Evolutionary conservation across 2,888 invertebrate species (phyloP).

Genomic region (Notodonta dromedarius): DNA sequence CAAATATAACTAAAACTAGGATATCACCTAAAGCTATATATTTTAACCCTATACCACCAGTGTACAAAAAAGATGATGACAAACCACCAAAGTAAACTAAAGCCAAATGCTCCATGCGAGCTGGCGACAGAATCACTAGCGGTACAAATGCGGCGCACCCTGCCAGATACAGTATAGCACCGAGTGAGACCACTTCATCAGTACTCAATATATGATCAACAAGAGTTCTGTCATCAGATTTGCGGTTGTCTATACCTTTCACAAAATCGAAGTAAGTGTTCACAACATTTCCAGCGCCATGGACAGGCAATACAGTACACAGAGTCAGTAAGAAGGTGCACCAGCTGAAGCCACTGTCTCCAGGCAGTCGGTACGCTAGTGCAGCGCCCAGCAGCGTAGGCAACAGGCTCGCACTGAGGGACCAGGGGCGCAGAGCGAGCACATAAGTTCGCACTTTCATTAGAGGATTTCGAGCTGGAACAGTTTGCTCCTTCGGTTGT

Average conservation of each 20-base stretch:
- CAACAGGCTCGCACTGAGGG: conserved; percentile 94
- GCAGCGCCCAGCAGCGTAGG: conserved; percentile 96
- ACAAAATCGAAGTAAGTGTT: conserved; percentile 98
- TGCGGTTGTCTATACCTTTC: conserved; percentile 96
- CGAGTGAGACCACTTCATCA: conserved; percentile 92
- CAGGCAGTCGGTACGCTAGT: conserved; percentile 92
- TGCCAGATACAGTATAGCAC: conserved; percentile 93
- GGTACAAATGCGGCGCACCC: conserved; percentile 94
- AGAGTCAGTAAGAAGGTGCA: conserved; percentile 91
- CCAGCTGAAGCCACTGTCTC: conserved; percentile 90
- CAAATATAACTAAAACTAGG: conserved; percentile 95
- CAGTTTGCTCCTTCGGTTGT: conserved; percentile 69
- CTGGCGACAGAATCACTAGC: conserved; percentile 91
- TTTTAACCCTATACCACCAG: conserved; percentile 97
- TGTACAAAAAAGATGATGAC: conserved; percentile 97
- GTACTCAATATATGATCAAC: conserved; percentile 94
- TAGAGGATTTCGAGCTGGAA: conserved; percentile 80
- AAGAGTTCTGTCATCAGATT: conserved; percentile 96
- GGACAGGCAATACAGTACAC: conserved; percentile 95
- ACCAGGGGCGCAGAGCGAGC: conserved; percentile 96
- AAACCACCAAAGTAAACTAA: conserved; percentile 97
- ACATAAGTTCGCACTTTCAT: conserved; percentile 96
- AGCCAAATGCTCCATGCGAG: conserved; percentile 97
- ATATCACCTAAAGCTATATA: conserved; percentile 98
- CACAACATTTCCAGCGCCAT: conserved; percentile 98